phyloP scores from a whole-genome alignment of 2,113 vertebrate species.

The Dasyprocta punctata region DNA sequence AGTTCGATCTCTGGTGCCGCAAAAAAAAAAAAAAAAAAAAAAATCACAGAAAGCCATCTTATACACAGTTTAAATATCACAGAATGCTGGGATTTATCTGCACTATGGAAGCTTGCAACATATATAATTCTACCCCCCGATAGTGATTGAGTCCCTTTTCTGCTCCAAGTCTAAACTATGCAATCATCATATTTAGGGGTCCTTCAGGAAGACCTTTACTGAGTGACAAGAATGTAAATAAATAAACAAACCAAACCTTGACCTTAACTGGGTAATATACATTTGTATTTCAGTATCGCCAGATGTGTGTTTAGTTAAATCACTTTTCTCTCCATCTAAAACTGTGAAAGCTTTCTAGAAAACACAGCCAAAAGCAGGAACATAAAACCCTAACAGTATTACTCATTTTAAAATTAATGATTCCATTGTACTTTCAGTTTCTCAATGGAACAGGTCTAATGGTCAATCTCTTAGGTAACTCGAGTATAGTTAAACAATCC shows the following conservation, averaged over 20 bases:
- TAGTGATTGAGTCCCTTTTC: neutral
- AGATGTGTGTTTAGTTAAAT: neutral
- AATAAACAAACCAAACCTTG: neutral
- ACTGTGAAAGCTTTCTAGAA: constrained; percentile 37
- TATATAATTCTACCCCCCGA: neutral
- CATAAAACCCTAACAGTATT: neutral
- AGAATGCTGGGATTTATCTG: neutral
- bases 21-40: too few species aligned
- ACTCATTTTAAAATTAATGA: neutral
- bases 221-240: neutral
- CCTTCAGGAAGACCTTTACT: neutral
- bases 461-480: neutral
- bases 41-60: neutral
- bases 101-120: neutral
- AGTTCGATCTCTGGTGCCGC: too few species aligned
- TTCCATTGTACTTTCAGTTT: neutral
- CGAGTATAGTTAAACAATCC: neutral
- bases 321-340: neutral
- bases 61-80: too few species aligned
- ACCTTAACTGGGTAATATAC: neutral
- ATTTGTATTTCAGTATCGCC: neutral
- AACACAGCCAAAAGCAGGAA: constrained; percentile 14
- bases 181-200: neutral
- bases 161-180: neutral
- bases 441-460: neutral